These are phyloP conservation scores for Aphelinus certus DNA, from an alignment of 1,140 invertebrate species.

Conservation along the genomic window DNA sequence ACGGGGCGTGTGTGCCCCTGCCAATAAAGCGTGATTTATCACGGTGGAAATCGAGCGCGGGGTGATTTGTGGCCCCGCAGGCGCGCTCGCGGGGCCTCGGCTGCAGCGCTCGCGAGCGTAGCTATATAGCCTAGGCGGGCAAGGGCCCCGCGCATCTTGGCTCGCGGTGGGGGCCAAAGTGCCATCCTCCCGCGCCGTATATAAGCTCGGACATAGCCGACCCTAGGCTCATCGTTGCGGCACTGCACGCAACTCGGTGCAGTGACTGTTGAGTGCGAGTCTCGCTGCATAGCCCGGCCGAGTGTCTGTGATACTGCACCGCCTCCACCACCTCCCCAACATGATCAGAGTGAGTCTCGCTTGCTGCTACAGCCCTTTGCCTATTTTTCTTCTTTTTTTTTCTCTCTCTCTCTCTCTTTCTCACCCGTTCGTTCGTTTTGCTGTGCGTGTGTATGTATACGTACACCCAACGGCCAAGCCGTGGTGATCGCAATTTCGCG, in stretches of 20 bases:
- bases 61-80: constrained; percentile 57
- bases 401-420: not conserved
- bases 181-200: constrained; percentile 50
- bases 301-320: too few relatives aligned
- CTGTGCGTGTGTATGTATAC: too few relatives aligned
- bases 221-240: constrained; percentile 42
- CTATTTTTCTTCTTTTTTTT: not conserved
- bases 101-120: too few relatives aligned
- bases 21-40: constrained; percentile 65
- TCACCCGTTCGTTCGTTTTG: too few relatives aligned
- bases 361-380: not conserved
- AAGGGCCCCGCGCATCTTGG: not conserved
- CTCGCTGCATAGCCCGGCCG: too few relatives aligned
- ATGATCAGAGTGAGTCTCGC: not conserved
- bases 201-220: constrained; percentile 54
- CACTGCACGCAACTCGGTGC: constrained; percentile 8
- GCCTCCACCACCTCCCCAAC: not conserved
- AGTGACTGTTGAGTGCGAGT: too few relatives aligned
- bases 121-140: not conserved
- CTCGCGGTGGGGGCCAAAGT: constrained; percentile 39
- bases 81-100: too few relatives aligned
- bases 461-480: too few relatives aligned
- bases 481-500: too few relatives aligned
- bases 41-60: constrained; percentile 58
- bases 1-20: not conserved